Base-by-base conservation (phyloP, 2,797 vertebrate genomes). In the Smutsia gigantea region DNA sequence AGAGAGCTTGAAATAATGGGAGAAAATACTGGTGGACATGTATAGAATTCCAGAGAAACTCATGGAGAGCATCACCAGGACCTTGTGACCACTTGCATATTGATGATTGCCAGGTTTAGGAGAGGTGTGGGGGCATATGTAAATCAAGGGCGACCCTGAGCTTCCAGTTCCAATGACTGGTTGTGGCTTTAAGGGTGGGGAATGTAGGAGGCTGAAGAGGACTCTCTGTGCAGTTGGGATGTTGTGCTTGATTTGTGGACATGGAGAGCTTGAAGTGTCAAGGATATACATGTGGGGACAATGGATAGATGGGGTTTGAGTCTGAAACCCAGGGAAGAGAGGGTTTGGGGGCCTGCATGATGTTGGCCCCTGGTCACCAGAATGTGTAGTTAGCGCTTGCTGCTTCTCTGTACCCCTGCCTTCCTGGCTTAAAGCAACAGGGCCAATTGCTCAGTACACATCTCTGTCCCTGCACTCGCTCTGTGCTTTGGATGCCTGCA, bases 371-470 rank as follows among this genome's bases (percentile, higher is more conserved):
- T 12, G 9, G 9, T 7, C 9, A 4, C 55, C 9, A 1, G 25
- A 10, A 4, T 5, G 0, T 17, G 25, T 17, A 25, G 61, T 21
- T 7, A 7, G 14, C 3, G 1, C 23, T 13, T 29, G 14, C 42
- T n/a, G 17, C 51, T 34, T 4, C 85, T 59, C 71, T 66, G 34
- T 7, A 4, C 29, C 49, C 11, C 7, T 23, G 4, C 25, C 71
- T n/a, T 42, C 51, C 53, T 31, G 25, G 9, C 53, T 5, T 61
- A 71, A 21, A 0, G 69, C 11, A 2, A 4, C 64, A 31, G 13
- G 71, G 51, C 19, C 19, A 5, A 64, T 29, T 31, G 66, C 17
- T 57, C 57, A 2, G 83, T 14, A 21, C 11, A 15, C 27, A 1
- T 15, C 2, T 64, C 17, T 29, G 34, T 71, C 59, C 53, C 37